Base-by-base conservation (phyloP, 1,140 invertebrate species). In the Pseudomyrmex sp. region DNA sequence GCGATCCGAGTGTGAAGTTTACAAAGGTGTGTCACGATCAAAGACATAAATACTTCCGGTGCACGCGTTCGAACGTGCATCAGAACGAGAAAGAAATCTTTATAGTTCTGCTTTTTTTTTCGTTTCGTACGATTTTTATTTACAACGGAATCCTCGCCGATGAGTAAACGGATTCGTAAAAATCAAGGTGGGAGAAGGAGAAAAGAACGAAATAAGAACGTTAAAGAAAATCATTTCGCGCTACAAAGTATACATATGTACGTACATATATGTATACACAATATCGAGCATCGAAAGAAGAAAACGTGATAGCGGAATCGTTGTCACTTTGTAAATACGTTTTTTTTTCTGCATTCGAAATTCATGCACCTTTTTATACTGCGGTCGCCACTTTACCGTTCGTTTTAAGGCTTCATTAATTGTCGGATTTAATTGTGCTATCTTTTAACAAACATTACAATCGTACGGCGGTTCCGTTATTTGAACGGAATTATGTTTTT, bases 121-220 rank as follows among this genome's bases (percentile, higher is more conserved):
- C 35, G 74, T 63, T 68, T 66, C 50, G n/a, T 70, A 83, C 58
- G 74, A 83, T 74, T 87, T 88, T 88, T 88, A 87, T 87, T 88
- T 87, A 79, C 73, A 65, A 65, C 61, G 1, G 52, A 48, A 52
- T 59, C 73, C 48, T 82, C 50, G 58, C 35, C 73, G 85, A 87
- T 84, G 85, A 69, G 50, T 65, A 83, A 83, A 87, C 76, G 82
- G 62, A 50, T 46, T 50, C 73, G 62, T 87, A 76, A 85, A 82
- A 85, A 84, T 46, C 63, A 15, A 54, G 44, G 0, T 10, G 20
- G 12, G 18, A 58, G 9, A 61, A 7, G 10, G 52, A 54, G 10
- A 48, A 18, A 13, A 23, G 18, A n/a, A n/a, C 35, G 23, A 13
- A 62, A 87, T 79, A 84, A 87, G 69, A 74, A 44, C 52, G 26